Base-by-base conservation (phyloP, 2,797 vertebrate species). In the Crocidura indochinensis region DNA sequence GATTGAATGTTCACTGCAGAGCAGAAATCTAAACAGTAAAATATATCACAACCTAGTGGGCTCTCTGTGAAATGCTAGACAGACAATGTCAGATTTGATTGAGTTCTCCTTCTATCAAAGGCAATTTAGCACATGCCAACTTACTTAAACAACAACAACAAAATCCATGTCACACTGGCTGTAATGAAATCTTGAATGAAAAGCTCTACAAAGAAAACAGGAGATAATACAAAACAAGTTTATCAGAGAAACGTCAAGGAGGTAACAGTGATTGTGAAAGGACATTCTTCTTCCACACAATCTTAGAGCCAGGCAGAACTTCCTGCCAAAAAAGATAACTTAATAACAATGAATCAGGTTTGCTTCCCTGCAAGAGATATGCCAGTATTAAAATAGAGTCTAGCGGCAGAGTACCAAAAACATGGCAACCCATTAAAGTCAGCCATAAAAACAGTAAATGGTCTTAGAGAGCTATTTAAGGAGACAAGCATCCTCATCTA, bases 221-320 rank as follows among this genome's bases (percentile, higher is more conserved):
- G 69, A 95, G 95, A 96, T 96, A 96, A 95, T 84, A 91, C 84
- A 92, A 92, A 95, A 95, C 86, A 94, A 93, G 94, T 96, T 96
- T 96, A 97, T 97, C 96, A 97, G 91, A 95, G 91, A 94, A 95
- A 92, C 0, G 90, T 95, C 96, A 95, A 92, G 91, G 51, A 94
- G 88, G 88, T 14, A 92, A 77, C 96, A 68, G 80, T 46, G 90
- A 93, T 60, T 92, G 87, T 84, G 91, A 94, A 93, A 95, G 69
- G 87, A 93, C 91, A 94, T 96, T 95, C 90, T 95, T 97, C 90
- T 95, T 95, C 93, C 81, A 89, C 90, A 89, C 92, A 89, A 94
- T 94, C 91, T 95, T 85, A 60, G 46, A 94, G 90, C 73, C 86
- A 81, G 81, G 87, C 81, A 26, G 72, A 94, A 86, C 10, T 85